Evolutionary conservation across 2,888 invertebrate species (phyloP).

Genomic region (Hypomecis atomaria): DNA sequence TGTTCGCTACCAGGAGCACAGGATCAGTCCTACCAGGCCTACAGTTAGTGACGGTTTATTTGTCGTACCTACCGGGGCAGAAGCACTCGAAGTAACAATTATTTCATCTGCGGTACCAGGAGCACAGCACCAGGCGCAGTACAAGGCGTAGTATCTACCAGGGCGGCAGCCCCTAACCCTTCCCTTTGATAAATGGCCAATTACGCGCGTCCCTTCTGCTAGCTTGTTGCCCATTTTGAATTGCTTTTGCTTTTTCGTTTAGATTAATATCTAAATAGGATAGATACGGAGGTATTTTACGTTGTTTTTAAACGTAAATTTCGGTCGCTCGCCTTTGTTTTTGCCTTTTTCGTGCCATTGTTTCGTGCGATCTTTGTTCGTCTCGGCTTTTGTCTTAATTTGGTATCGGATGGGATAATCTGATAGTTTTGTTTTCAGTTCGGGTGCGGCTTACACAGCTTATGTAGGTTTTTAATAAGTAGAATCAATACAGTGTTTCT

Average conservation of each 20-base stretch:
- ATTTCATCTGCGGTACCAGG: conserved; percentile 15
- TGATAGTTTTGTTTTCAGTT: conserved; percentile 31
- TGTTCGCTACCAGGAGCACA: neutral
- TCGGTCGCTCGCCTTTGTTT: conserved; percentile 70
- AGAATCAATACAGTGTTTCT: neutral
- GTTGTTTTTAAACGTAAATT: conserved; percentile 85
- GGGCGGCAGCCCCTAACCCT: conserved; percentile 82
- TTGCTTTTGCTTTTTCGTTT: conserved; percentile 84
- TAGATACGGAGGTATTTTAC: conserved; percentile 84
- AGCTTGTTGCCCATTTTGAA: conserved; percentile 85
- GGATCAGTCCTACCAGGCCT: neutral
- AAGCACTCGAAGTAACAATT: neutral
- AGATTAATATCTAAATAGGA: conserved; percentile 86
- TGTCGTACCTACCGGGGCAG: neutral
- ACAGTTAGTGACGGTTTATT: too few species aligned
- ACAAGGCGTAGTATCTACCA: conserved; percentile 50
- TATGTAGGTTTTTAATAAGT: neutral
- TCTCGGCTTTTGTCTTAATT: conserved; percentile 39
- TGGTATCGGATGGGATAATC: conserved; percentile 28
- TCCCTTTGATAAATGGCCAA: conserved; percentile 86
- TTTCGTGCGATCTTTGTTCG: conserved; percentile 34
- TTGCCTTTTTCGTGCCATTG: conserved; percentile 42
- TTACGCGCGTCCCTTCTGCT: conserved; percentile 84
- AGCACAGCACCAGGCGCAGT: conserved; percentile 1
- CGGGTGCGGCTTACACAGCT: neutral